phyloP scores from a whole-genome alignment of 2,888 invertebrate species.

The Sphecodes monilicornis region DNA sequence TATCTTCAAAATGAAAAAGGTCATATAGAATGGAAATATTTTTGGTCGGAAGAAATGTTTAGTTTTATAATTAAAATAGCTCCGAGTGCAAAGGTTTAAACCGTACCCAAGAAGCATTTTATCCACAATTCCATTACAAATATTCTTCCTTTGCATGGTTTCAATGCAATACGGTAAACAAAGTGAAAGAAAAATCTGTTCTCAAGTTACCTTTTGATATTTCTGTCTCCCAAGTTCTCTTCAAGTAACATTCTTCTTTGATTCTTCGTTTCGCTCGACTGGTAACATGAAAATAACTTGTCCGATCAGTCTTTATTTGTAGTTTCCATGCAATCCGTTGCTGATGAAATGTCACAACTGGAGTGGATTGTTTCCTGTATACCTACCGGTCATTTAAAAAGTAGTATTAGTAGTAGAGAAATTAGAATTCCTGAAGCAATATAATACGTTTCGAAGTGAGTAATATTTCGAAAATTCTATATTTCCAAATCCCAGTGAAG shows the following conservation, averaged over 20 bases:
- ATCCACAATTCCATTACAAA: too few relatives aligned
- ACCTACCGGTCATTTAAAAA: background rate
- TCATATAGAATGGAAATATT: too few relatives aligned
- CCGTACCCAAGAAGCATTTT: too few relatives aligned
- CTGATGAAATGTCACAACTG: background rate
- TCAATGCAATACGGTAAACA: background rate
- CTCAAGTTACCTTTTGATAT: background rate
- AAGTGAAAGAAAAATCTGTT: background rate
- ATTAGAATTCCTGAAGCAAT: background rate
- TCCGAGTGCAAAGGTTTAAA: too few relatives aligned
- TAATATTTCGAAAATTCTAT: background rate
- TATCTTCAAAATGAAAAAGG: too few relatives aligned
- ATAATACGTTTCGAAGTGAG: background rate
- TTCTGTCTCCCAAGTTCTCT: background rate
- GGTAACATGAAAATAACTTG: background rate
- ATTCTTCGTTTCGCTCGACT: background rate
- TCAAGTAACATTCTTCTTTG: background rate
- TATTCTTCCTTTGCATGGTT: too few relatives aligned
- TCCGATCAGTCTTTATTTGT: background rate
- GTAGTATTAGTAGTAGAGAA: too few relatives aligned
- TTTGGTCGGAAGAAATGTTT: too few relatives aligned
- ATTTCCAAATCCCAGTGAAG: background rate
- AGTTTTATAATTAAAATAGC: too few relatives aligned
- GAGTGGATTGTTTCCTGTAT: background rate
- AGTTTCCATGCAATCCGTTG: background rate